Percentiles rank a stretch among this genome's conserved stretches.
phyloP scores from a whole-genome alignment of 2,888 invertebrate genomes.

The Hyppa rectilinea region DNA sequence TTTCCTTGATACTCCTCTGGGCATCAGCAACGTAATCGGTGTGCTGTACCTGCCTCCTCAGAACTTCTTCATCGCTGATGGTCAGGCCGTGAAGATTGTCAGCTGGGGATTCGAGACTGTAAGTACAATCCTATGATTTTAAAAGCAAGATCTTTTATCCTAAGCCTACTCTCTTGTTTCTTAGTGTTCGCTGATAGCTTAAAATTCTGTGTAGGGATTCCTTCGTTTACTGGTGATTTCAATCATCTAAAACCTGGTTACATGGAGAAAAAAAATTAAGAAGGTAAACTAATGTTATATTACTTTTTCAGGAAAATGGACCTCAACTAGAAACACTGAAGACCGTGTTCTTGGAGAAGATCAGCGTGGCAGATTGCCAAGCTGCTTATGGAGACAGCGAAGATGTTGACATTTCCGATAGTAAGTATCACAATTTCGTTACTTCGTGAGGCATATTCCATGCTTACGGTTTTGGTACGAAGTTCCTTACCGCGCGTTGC shows the following conservation, averaged over 20 bases:
- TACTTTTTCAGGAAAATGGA: conserved; percentile 65
- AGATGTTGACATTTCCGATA: conserved; percentile 68
- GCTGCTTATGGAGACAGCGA: conserved; percentile 52
- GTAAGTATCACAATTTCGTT: conserved; percentile 68
- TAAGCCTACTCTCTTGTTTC: not conserved
- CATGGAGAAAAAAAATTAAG: not conserved
- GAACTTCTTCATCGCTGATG: conserved; percentile 70
- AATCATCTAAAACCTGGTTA: not conserved
- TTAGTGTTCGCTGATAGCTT: not conserved
- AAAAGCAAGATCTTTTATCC: not conserved
- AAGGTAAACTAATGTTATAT: not conserved
- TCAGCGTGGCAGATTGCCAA: conserved; percentile 69
- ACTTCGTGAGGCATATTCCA: not conserved
- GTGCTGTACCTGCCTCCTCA: conserved; percentile 75
- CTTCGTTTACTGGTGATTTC: not conserved
- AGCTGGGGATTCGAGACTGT: conserved; percentile 82
- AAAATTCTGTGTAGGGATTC: not conserved
- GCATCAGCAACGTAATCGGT: conserved; percentile 66
- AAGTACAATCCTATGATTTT: not conserved
- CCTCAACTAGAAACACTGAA: conserved; percentile 72
- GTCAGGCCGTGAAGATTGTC: conserved; percentile 69
- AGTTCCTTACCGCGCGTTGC: no score
- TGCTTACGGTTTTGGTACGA: not conserved
- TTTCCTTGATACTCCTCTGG: conserved; percentile 62
- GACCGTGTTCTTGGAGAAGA: conserved; percentile 71